Conservation (phyloP, 2,113 vertebrate species). For the Apus apus region DNA sequence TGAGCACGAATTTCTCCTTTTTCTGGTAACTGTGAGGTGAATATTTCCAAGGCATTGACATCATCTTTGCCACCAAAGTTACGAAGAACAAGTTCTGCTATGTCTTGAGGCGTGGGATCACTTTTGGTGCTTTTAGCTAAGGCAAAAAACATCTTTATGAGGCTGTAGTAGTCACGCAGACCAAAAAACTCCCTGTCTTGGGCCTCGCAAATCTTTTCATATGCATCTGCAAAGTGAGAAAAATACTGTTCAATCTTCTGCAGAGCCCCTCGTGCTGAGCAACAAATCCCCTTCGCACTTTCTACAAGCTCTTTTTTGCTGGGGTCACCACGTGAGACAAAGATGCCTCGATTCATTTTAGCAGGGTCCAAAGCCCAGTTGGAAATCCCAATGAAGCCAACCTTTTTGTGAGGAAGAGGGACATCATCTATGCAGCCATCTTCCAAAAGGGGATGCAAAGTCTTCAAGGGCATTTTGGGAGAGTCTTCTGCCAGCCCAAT, state of each 20-base stretch:
- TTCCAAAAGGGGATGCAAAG: constrained; percentile 92
- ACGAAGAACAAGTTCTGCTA: constrained; percentile 84
- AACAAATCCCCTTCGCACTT: constrained; percentile 91
- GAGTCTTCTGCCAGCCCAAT: constrained; percentile 97
- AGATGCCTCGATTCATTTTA: constrained; percentile 98
- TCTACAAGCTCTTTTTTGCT: constrained; percentile 84
- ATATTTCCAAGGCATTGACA: constrained; percentile 81
- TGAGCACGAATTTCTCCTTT: background rate
- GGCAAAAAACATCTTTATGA: constrained; percentile 95
- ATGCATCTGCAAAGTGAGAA: constrained; percentile 84
- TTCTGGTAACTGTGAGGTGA: constrained; percentile 68
- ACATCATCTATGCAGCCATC: constrained; percentile 95
- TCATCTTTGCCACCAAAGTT: constrained; percentile 93
- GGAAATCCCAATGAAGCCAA: constrained; percentile 95
- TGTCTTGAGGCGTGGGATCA: constrained; percentile 73
- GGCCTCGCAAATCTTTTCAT: constrained; percentile 77
- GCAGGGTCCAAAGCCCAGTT: constrained; percentile 98
- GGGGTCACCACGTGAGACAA: constrained; percentile 92
- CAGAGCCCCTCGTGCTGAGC: constrained; percentile 81
- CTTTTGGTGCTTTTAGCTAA: constrained; percentile 71
- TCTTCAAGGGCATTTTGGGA: constrained; percentile 95
- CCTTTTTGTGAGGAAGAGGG: constrained; percentile 90
- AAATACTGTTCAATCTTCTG: constrained; percentile 84
- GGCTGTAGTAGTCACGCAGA: constrained; percentile 95
- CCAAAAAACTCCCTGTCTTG: constrained; percentile 93